A percentile compares a stretch with the other conserved stretches of the same genome.
These are phyloP conservation scores for Leucopsar rothschildi DNA, from an alignment of 2,113 vertebrate species.

Conservation along the genomic window DNA sequence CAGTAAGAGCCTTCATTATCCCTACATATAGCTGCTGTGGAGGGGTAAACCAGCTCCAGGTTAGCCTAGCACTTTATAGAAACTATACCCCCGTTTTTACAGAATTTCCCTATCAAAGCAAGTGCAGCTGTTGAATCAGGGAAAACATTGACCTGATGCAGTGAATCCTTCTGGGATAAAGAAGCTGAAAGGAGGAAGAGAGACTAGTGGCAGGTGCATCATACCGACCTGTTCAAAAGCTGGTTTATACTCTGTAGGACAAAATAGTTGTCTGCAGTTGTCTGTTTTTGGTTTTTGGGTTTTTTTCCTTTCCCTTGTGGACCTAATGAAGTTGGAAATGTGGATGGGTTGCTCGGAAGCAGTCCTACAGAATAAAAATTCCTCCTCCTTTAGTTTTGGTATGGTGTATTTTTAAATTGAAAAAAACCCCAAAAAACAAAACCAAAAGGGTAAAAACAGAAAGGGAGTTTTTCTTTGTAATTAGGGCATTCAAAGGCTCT, in stretches of 20 bases:
- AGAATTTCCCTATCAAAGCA: not conserved
- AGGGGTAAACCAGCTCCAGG: not conserved
- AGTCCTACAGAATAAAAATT: not conserved
- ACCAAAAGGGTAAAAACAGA: not conserved
- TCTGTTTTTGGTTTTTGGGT: too few relatives aligned
- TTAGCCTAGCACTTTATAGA: not conserved
- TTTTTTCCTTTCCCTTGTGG: not conserved
- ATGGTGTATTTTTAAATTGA: not conserved
- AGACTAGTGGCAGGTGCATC: not conserved
- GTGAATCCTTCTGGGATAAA: not conserved
- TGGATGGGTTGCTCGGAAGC: not conserved
- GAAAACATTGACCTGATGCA: not conserved
- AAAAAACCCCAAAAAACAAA: not conserved
- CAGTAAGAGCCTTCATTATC: not conserved
- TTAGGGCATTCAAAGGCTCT: not conserved
- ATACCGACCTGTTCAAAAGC: not conserved
- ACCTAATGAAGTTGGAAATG: not conserved
- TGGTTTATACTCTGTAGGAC: not conserved
- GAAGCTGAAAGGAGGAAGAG: not conserved
- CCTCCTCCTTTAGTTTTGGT: not conserved
- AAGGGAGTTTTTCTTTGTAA: not conserved
- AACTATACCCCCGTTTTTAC: not conserved
- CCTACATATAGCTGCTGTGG: fast-evolving
- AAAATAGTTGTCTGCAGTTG: not conserved
- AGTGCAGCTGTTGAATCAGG: not conserved